phyloP scores from a whole-genome alignment of 2,888 invertebrate species.

The Coremacera marginata region DNA sequence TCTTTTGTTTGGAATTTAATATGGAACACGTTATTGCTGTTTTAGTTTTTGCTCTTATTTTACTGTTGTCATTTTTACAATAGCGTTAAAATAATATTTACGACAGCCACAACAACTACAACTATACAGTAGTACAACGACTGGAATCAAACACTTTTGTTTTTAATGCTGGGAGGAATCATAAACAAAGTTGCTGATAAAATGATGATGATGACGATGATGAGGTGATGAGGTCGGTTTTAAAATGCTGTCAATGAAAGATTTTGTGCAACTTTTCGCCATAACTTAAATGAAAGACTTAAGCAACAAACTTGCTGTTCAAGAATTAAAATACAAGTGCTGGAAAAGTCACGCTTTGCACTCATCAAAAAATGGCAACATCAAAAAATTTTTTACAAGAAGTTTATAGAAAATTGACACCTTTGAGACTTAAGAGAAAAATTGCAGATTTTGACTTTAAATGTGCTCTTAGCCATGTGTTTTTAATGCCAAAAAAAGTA shows the following conservation, averaged over 20 bases:
- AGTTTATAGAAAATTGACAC: too few species aligned
- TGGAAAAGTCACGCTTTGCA: too few species aligned
- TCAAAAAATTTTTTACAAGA: too few species aligned
- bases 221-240: neutral
- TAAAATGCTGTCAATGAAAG: neutral
- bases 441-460: too few species aligned
- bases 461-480: too few species aligned
- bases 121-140: neutral
- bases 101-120: neutral
- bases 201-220: neutral
- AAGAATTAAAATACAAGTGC: too few species aligned
- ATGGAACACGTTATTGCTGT: conserved; percentile 10
- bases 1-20: conserved; percentile 32
- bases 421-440: too few species aligned
- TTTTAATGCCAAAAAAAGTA: too few species aligned
- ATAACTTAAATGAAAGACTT: neutral
- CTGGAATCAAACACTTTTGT: neutral
- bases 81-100: neutral
- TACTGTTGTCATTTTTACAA: neutral
- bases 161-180: neutral
- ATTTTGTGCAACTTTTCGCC: neutral
- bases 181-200: neutral
- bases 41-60: neutral
- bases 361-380: too few species aligned
- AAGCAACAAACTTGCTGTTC: neutral